These are phyloP conservation scores for Amia ocellicauda DNA, from an alignment of 2,113 vertebrate genomes.

Conservation along the genomic window DNA sequence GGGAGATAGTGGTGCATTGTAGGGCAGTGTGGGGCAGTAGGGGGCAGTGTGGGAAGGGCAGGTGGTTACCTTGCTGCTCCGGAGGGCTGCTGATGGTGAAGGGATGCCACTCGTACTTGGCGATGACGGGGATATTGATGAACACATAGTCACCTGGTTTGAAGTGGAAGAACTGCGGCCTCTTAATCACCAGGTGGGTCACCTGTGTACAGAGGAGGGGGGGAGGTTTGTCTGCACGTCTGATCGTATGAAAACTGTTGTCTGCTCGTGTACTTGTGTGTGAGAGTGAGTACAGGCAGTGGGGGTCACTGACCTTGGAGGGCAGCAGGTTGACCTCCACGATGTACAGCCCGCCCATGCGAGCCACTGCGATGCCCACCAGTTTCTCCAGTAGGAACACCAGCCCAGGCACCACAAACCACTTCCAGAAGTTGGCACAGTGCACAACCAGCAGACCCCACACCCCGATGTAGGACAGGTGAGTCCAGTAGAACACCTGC, in stretches of 20 bases:
- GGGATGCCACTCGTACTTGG: conserved; percentile 86
- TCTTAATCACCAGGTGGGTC: conserved; percentile 82
- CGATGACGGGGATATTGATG: conserved; percentile 80
- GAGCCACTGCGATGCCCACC: conserved; percentile 60
- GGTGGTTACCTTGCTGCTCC: conserved; percentile 75
- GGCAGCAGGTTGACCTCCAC: conserved; percentile 82
- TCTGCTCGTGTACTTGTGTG: no score
- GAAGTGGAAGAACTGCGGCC: conserved; percentile 76
- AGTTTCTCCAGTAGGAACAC: conserved; percentile 78
- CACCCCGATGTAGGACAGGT: conserved; percentile 75
- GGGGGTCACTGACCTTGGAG: conserved; percentile 67
- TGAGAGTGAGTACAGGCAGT: no score
- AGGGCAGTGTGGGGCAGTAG: not conserved
- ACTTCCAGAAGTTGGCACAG: conserved; percentile 88
- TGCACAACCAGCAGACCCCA: conserved; percentile 82
- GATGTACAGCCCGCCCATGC: conserved; percentile 63
- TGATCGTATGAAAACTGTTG: no score
- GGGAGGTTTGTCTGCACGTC: no score
- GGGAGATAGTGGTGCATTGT: not conserved
- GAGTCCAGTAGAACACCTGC: conserved; percentile 89
- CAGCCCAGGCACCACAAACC: conserved; percentile 76
- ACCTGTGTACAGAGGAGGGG: no score
- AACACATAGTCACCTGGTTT: conserved; percentile 87
- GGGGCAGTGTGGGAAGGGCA: not conserved
- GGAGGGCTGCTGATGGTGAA: conserved; percentile 93